Evolutionary conservation across 2,113 vertebrate genomes (phyloP).

Genomic region (Cranoglanis bouderius): DNA sequence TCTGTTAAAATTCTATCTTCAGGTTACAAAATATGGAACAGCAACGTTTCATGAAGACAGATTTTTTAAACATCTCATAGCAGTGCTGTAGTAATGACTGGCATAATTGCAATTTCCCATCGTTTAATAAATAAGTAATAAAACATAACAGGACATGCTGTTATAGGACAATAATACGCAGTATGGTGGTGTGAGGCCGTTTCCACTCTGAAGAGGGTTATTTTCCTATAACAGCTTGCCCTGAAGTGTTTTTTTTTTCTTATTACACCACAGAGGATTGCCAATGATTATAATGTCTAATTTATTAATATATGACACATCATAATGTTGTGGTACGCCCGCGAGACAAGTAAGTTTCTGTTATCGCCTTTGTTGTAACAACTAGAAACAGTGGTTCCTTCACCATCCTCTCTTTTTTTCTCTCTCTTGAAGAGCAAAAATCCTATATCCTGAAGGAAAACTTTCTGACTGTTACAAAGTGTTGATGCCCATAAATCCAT

Average conservation of each 20-base stretch:
- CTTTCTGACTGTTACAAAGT: background rate
- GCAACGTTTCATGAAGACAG: background rate
- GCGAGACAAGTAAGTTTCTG: background rate
- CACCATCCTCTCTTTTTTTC: background rate
- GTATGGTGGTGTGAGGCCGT: background rate
- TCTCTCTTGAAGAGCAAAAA: background rate
- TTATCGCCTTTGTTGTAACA: background rate
- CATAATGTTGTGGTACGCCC: background rate
- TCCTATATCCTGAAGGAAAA: background rate
- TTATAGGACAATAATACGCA: background rate
- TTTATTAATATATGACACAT: background rate
- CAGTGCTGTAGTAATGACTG: background rate
- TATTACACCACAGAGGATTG: background rate
- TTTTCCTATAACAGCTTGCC: background rate
- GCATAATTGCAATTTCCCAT: background rate
- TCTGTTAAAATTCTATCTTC: background rate
- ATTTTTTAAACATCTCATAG: background rate
- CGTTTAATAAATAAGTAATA: background rate
- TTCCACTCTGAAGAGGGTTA: background rate
- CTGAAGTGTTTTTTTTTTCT: background rate
- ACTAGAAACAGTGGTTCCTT: background rate
- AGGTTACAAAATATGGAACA: background rate
- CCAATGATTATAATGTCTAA: background rate
- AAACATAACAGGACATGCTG: background rate
- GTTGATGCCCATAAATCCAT: background rate